Evolutionary conservation across 2,113 vertebrate genomes (phyloP), one percentile per base, ranked within the genome.

Genomic region (Hyperoodon ampullatus): DNA sequence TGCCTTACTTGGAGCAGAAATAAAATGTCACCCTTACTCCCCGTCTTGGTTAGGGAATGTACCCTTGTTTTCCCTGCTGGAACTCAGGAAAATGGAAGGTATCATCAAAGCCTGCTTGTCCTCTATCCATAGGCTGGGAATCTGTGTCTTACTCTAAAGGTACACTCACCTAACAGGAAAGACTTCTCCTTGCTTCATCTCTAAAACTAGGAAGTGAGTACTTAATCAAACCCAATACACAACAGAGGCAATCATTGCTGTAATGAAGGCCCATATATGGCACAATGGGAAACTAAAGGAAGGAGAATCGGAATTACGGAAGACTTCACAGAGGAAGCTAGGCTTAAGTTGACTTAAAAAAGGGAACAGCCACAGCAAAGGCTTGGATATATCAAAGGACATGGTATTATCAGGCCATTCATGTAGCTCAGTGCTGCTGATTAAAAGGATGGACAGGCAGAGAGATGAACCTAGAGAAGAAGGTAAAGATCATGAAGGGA

Each of bases 271-370:
- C 90, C 42, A 77, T 70, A 74, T 28, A 50, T 28, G 23, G 39
- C 39, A 18, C 14, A 84, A 55, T 63, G 5, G 11, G 30, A 83
- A 18, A 85, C 44, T 50, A 94, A 5, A 90, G 15, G 14, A 88
- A 90, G 50, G 58, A 92, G 55, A 77, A 85, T 63, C 7, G 60
- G 60, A 96, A 15, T 50, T n/a, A 86, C 12, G 35, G 28, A 96
- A 42, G 4, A 55, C 28, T 71, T 84, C 61, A 35, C 35, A 65
- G 50, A 81, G 50, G 24, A 85, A 77, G n/a, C 5, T 68, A 18
- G 55, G 21, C 23, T 95, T 81, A 16, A 58, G 33, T n/a, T 80
- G n/a, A 91, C 42, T 53, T 90, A 66, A 92, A 93, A 97, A 44
- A 72, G 61, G 53, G 39, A 86, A 94, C 0, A 86, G 6, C 42